Percentiles rank a stretch among this genome's conserved stretches.
Evolutionary conservation across 2,113 vertebrate species (phyloP).

Genomic region (Accipiter cooperii): DNA sequence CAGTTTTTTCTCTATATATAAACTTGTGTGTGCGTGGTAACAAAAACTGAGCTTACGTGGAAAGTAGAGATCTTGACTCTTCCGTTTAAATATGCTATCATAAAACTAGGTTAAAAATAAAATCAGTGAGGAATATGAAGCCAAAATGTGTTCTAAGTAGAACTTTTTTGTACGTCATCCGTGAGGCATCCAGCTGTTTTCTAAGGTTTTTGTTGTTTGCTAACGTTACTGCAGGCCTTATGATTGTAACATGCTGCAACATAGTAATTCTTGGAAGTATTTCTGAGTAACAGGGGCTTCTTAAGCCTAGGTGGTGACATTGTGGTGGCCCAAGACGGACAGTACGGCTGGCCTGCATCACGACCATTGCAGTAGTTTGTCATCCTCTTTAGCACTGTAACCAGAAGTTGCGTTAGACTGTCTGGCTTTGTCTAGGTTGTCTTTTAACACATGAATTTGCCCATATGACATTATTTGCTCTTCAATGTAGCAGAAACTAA

Average conservation of each 20-base stretch:
- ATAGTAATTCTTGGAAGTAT: not conserved
- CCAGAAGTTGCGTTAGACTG: not conserved
- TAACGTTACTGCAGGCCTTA: not conserved
- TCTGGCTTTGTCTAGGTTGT: not conserved
- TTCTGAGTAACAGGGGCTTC: not conserved
- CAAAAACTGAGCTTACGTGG: not conserved
- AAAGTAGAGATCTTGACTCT: not conserved
- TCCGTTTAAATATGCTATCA: not conserved
- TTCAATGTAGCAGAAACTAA: not conserved
- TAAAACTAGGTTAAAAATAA: not conserved
- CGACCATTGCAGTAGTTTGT: not conserved
- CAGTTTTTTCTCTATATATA: not conserved
- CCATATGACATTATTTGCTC: fast-evolving
- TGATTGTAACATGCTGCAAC: fast-evolving
- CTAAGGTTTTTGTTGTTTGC: not conserved
- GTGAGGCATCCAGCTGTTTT: not conserved
- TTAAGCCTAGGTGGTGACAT: not conserved
- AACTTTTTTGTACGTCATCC: not conserved
- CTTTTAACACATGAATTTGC: not conserved
- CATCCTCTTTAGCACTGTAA: not conserved
- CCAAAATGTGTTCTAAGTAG: not conserved
- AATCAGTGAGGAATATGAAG: not conserved
- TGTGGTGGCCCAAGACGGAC: not conserved
- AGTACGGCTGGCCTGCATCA: not conserved
- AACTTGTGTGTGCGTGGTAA: not conserved